Evolutionary conservation across 2,797 vertebrate genomes (phyloP).

Genomic region (Tragelaphus eurycerus): DNA sequence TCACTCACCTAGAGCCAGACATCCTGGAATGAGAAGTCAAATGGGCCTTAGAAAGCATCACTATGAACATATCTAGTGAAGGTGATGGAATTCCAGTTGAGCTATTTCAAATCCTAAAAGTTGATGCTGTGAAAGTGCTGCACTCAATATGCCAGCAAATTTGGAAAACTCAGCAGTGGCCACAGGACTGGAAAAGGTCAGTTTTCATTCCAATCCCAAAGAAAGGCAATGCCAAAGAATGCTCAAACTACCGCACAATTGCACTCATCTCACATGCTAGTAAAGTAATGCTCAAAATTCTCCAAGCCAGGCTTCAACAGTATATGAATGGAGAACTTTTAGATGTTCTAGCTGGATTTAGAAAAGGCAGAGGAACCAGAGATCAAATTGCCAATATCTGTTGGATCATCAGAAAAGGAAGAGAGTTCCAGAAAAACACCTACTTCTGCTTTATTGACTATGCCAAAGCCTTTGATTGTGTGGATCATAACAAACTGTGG

Average conservation of each 20-base stretch:
- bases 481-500: not conserved
- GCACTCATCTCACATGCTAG: too few species aligned
- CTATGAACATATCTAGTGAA: not conserved
- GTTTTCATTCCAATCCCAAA: too few species aligned
- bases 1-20: not conserved
- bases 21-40: not conserved
- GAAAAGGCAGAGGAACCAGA: not conserved
- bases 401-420: not conserved
- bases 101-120: too few species aligned
- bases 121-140: too few species aligned
- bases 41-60: not conserved
- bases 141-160: too few species aligned
- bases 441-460: not conserved
- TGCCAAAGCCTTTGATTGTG: not conserved
- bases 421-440: not conserved
- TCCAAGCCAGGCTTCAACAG: too few species aligned
- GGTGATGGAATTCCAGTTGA: too few species aligned
- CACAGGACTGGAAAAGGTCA: too few species aligned
- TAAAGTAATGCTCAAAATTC: too few species aligned
- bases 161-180: rapidly evolving
- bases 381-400: not conserved
- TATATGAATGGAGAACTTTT: too few species aligned
- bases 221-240: too few species aligned
- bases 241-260: rapidly evolving
- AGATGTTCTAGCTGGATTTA: too few species aligned